Conservation (phyloP, 2,888 invertebrate genomes). For the Tupiocoris notatus region DNA sequence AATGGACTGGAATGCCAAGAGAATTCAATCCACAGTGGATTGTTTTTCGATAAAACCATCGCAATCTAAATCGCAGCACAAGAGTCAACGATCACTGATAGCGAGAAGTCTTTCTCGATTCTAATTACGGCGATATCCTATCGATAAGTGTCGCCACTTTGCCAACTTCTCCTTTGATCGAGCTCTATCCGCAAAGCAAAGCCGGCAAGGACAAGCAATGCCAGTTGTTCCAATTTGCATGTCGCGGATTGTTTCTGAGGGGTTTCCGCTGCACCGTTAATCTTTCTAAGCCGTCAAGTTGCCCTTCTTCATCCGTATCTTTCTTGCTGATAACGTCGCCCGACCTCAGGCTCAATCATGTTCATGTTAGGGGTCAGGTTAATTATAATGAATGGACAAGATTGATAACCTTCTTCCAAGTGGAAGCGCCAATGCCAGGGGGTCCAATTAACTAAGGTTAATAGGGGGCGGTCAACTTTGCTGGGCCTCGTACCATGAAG, state of each 20-base stretch:
- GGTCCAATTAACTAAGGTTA: constrained; percentile 27
- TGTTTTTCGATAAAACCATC: no score
- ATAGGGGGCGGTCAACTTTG: constrained; percentile 23
- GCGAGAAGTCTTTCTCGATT: background rate
- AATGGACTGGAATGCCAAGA: no score
- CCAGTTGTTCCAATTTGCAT: constrained; percentile 29
- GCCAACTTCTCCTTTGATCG: background rate
- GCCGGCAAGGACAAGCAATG: constrained; percentile 19
- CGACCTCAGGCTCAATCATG: constrained; percentile 28
- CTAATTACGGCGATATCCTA: constrained; percentile 22
- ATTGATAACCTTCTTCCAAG: constrained; percentile 27
- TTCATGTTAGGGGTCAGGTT: constrained; percentile 19
- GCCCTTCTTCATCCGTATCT: constrained; percentile 1
- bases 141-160: constrained; percentile 23
- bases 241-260: constrained; percentile 30
- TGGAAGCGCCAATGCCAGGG: background rate
- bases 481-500: background rate
- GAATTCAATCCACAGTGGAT: no score
- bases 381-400: constrained; percentile 38
- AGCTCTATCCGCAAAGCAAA: no score
- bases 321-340: constrained; percentile 23
- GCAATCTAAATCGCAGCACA: no score
- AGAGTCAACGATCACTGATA: no score
- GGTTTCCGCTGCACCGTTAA: constrained; percentile 29
- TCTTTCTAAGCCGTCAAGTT: constrained; percentile 3